phyloP scores from a whole-genome alignment of 2,113 vertebrate genomes.

The Carassius gibelio region DNA sequence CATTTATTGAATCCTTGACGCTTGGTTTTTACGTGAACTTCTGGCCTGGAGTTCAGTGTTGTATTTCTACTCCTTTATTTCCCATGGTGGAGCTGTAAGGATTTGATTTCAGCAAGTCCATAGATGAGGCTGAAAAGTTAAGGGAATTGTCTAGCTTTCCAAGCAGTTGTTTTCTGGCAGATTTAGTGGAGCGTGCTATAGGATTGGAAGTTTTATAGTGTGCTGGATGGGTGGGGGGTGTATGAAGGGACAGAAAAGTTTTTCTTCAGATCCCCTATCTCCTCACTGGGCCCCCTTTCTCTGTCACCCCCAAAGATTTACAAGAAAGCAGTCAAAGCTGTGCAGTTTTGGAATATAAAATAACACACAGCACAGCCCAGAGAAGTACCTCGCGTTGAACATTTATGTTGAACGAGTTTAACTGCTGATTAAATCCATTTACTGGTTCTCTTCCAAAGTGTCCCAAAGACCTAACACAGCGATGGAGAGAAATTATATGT shows the following conservation, averaged over 20 bases:
- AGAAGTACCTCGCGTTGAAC: not conserved
- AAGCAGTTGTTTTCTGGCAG: slow-evolving; percentile 19
- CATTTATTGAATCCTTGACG: slow-evolving; percentile 11
- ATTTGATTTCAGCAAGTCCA: slow-evolving; percentile 1
- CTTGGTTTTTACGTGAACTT: slow-evolving; percentile 12
- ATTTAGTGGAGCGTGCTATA: not conserved
- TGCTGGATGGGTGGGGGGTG: not conserved
- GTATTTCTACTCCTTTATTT: not conserved
- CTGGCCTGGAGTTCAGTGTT: not conserved
- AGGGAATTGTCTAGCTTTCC: slow-evolving; percentile 16
- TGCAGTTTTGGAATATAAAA: not conserved
- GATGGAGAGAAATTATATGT: no score
- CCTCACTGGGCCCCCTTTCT: not conserved
- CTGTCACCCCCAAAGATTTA: slow-evolving; percentile 1
- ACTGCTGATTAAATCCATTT: not conserved
- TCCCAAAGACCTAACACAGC: no score
- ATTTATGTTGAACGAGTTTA: not conserved
- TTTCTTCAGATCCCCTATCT: not conserved
- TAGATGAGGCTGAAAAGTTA: slow-evolving; percentile 4
- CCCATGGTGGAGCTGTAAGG: slow-evolving; percentile 14
- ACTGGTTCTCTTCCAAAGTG: not conserved
- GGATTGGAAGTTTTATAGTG: slow-evolving; percentile 12
- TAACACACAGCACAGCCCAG: not conserved
- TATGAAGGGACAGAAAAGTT: not conserved
- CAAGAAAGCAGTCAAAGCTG: not conserved